Conservation (phyloP, 2,888 invertebrate species). For the Esperia sulphurella region DNA sequence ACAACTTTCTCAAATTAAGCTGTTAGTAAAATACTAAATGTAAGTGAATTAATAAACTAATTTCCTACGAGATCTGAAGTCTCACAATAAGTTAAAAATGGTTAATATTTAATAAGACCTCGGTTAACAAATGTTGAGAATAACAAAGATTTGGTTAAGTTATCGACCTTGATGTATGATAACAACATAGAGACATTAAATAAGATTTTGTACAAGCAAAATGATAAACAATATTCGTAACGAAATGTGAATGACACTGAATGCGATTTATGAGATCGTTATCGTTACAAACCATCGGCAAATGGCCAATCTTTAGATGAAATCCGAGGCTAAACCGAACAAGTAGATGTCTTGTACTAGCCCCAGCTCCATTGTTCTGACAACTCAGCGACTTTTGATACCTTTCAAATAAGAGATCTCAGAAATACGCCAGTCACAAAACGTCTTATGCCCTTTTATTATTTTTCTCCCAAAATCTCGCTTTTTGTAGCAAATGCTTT, state of each 20-base stretch:
- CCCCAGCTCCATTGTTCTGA: slow-evolving; percentile 38
- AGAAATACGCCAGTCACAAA: slow-evolving; percentile 39
- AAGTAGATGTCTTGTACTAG: slow-evolving; percentile 37
- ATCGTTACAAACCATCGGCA: slow-evolving; percentile 37
- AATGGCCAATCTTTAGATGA: slow-evolving; percentile 38
- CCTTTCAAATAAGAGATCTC: slow-evolving; percentile 42
- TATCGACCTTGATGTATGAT: not conserved
- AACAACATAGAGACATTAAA: slow-evolving; percentile 14
- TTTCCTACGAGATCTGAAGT: no score
- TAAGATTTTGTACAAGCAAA: slow-evolving; percentile 19
- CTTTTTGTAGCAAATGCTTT: slow-evolving; percentile 34
- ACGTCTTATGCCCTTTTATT: slow-evolving; percentile 29
- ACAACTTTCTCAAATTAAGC: no score
- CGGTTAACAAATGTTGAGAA: not conserved
- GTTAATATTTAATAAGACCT: not conserved
- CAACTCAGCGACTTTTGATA: slow-evolving; percentile 52
- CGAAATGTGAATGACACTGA: slow-evolving; percentile 34
- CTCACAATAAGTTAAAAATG: no score
- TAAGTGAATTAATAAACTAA: no score
- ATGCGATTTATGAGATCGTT: slow-evolving; percentile 44
- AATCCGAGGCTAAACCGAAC: slow-evolving; percentile 24
- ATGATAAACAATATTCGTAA: slow-evolving; percentile 12
- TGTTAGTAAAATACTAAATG: no score
- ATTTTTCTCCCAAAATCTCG: slow-evolving; percentile 30
- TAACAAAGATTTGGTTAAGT: not conserved